Percentiles rank a stretch among this genome's conserved stretches.
Conservation (phyloP, 2,888 invertebrate genomes). For the Creontiades dilutus region DNA sequence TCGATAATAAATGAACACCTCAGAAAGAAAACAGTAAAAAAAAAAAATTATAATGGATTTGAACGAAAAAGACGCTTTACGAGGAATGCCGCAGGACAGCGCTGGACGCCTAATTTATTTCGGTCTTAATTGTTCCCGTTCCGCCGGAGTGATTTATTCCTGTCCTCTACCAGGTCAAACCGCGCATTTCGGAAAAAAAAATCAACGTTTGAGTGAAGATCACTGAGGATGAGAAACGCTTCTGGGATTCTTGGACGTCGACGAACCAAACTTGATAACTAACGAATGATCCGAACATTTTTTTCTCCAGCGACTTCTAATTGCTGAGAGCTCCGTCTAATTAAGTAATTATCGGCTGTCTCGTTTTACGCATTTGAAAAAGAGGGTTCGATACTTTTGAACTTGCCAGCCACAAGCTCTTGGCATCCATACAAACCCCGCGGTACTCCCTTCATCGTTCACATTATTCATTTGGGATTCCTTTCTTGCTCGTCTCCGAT, state of each 20-base stretch:
- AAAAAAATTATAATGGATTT: conserved; percentile 13
- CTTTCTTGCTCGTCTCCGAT: conserved; percentile 22
- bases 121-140: conserved; percentile 56
- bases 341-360: conserved; percentile 70
- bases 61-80: conserved; percentile 38
- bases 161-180: conserved; percentile 20
- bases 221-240: neutral
- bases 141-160: conserved; percentile 53
- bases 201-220: neutral
- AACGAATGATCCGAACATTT: conserved; percentile 60
- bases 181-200: conserved; percentile 2
- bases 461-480: conserved; percentile 54
- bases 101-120: conserved; percentile 60
- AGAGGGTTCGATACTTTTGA: conserved; percentile 55
- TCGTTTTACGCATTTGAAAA: conserved; percentile 45
- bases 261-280: conserved; percentile 48
- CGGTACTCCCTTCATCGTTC: conserved; percentile 41
- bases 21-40: neutral
- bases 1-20: neutral
- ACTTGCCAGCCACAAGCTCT: conserved; percentile 21
- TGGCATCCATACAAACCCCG: conserved; percentile 69
- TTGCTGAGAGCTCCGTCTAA: conserved; percentile 60
- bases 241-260: conserved; percentile 46
- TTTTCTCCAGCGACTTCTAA: conserved; percentile 14
- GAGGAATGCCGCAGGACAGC: conserved; percentile 1